Base-by-base conservation (phyloP, 2,113 vertebrate species). In the Bambusicola thoracicus region DNA sequence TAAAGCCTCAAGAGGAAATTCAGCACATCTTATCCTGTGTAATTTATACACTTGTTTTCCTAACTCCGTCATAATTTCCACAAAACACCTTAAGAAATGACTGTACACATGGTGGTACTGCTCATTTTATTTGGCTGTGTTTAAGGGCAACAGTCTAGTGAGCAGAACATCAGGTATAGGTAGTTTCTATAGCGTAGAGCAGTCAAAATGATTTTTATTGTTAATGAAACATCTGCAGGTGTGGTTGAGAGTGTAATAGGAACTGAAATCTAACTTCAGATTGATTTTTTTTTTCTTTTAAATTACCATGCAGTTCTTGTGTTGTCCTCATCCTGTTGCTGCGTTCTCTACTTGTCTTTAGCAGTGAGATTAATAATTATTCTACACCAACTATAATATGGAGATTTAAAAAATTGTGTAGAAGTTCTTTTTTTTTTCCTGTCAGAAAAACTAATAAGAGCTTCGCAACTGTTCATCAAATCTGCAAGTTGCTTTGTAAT, bases 21-120 rank as follows among this genome's bases (percentile, higher is more conserved):
- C 49, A 76, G 13, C 27, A 2, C 8, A 15, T 24, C 24, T 83
- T 85, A 21, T 83, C 48, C 58, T 46, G 34, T 75, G 85, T 5
- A 61, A 73, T 8, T 49, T 44, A 30, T 8, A 30, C 40, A 88
- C 76, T 90, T 92, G 46, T 91, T 95, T 95, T 89, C 15, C 69
- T 70, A 73, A 79, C 44, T 25, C 38, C 58, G 36, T 48, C 93
- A 53, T 25, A 73, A 48, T 32, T 40, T 11, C 40, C 73, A 34
- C 24, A 36, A 2, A 76, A 22, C 63, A 67, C 14, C 25, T 49
- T 62, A 41, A 55, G 55, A 69, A 92, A 40, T 43, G 36, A 27
- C 11, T 59, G 43, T 43, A 73, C 29, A 48, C 21, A 21, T 8
- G 13, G 62, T 85, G 76, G n/a, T 87, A 61, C 7, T 68, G 27